phyloP scores from a whole-genome alignment of 1,140 invertebrate species.

The Dolichoris vasculosae region DNA sequence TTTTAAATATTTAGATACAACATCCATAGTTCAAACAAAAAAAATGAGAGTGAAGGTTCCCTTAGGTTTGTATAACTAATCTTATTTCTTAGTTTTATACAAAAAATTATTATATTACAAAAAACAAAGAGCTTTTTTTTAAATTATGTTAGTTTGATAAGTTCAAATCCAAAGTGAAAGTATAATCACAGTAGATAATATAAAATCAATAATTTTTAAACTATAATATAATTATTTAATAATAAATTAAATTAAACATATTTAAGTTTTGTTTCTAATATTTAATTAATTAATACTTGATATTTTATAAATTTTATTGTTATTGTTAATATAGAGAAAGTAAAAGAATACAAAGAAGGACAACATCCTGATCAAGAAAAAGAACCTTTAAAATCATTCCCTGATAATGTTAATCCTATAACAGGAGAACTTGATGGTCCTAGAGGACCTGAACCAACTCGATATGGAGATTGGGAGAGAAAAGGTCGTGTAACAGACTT shows the following conservation, averaged over 20 bases:
- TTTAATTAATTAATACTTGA: neutral
- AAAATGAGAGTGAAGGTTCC: conserved; percentile 36
- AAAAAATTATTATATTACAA: neutral
- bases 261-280: neutral
- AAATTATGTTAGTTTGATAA: neutral
- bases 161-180: too few relatives aligned
- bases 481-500: conserved; percentile 98
- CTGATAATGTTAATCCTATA: conserved; percentile 90
- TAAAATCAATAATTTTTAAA: too few relatives aligned
- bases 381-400: conserved; percentile 89
- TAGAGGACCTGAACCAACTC: conserved; percentile 96
- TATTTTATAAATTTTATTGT: neutral
- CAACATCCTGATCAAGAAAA: conserved; percentile 88
- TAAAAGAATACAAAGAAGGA: conserved; percentile 80
- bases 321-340: conserved; percentile 72
- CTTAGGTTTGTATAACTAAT: conserved; percentile 25
- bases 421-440: conserved; percentile 97
- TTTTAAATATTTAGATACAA: neutral
- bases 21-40: neutral
- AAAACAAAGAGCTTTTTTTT: neutral
- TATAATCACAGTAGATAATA: too few relatives aligned
- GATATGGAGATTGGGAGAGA: conserved; percentile 99
- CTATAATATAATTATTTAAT: too few relatives aligned
- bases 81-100: neutral
- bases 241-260: neutral